These are phyloP conservation scores for Formica aserva DNA, from an alignment of 2,888 invertebrate genomes.

Conservation along the genomic window DNA sequence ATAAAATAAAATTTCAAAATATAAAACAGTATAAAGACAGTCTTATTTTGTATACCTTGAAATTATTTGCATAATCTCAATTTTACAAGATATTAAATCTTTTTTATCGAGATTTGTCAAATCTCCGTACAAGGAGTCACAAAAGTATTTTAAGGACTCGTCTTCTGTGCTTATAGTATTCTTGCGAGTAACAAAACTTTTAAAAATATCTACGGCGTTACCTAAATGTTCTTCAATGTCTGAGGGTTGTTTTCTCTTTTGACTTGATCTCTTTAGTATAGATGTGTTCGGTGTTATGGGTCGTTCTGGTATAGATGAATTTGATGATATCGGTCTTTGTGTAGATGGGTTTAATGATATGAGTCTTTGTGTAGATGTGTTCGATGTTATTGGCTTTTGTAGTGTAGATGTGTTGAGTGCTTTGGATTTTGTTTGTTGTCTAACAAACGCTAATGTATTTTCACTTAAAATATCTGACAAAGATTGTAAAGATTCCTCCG, in stretches of 20 bases:
- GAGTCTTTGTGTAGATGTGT: background rate
- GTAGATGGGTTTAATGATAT: too few species aligned
- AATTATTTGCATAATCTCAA: too few species aligned
- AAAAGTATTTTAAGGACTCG: slow-evolving; percentile 10
- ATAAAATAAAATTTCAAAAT: too few species aligned
- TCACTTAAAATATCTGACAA: background rate
- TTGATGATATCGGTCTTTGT: too few species aligned
- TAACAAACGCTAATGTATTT: background rate
- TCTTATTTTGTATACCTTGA: too few species aligned
- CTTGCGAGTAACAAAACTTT: slow-evolving; percentile 1
- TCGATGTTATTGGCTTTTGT: background rate
- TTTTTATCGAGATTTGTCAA: background rate
- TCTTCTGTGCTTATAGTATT: background rate
- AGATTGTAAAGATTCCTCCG: background rate
- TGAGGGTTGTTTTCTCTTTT: background rate
- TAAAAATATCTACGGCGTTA: background rate
- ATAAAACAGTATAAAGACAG: too few species aligned
- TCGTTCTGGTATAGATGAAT: too few species aligned
- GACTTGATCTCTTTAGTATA: background rate
- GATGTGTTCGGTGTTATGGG: background rate
- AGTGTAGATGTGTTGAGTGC: background rate
- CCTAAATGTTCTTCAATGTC: background rate
- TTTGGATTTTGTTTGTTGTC: background rate
- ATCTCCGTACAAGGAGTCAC: slow-evolving; percentile 23
- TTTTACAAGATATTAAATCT: too few species aligned